These are phyloP conservation scores for Rhogogaster chlorosoma DNA, from an alignment of 2,888 invertebrate species.

Conservation along the genomic window DNA sequence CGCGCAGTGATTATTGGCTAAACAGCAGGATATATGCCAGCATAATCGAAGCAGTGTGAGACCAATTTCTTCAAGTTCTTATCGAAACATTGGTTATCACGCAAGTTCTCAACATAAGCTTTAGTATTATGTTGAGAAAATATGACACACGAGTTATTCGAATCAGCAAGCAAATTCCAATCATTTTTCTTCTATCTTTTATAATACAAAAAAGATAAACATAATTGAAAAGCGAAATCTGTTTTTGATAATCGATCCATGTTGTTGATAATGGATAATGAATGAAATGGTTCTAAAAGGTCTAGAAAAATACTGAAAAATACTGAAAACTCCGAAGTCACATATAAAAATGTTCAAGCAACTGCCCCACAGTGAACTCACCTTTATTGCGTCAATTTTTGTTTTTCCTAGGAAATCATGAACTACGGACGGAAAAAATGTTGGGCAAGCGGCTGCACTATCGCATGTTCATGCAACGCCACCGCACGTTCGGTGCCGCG, in stretches of 20 bases:
- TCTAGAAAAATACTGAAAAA: too few species aligned
- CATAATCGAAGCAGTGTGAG: not conserved
- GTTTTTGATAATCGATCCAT: not conserved
- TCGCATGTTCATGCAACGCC: too few species aligned
- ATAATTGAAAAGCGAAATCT: not conserved
- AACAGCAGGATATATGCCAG: not conserved
- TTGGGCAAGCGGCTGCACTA: too few species aligned
- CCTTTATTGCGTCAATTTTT: too few species aligned
- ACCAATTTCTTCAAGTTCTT: not conserved
- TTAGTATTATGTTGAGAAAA: not conserved
- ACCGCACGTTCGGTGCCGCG: too few species aligned
- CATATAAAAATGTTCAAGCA: too few species aligned
- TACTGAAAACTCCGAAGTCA: too few species aligned
- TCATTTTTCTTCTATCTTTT: not conserved
- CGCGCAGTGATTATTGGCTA: not conserved
- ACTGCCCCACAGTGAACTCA: too few species aligned
- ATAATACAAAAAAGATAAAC: not conserved
- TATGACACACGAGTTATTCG: not conserved
- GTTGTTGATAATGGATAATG: too few species aligned
- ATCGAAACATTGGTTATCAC: not conserved
- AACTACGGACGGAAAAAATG: too few species aligned
- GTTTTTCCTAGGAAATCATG: too few species aligned
- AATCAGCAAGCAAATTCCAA: not conserved
- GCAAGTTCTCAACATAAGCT: not conserved
- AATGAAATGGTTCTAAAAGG: too few species aligned